These are phyloP conservation scores for Goniozus legneri DNA, from an alignment of 1,140 invertebrate species.

Conservation along the genomic window DNA sequence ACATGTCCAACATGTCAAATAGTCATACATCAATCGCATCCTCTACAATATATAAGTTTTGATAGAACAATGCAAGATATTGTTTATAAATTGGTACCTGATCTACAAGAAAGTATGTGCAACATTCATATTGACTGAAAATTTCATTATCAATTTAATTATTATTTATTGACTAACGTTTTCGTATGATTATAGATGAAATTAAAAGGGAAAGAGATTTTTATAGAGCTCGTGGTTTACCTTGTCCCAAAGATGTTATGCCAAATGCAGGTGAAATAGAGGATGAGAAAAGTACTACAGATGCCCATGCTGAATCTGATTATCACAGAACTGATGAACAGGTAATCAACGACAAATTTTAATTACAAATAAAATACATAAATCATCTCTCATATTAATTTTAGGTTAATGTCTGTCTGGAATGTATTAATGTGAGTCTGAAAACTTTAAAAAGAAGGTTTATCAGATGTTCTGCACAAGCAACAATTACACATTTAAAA, in stretches of 20 bases:
- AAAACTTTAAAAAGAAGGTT: slow-evolving; percentile 84
- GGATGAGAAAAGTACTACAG: slow-evolving; percentile 62
- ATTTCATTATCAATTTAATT: background rate
- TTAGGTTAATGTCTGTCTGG: slow-evolving; percentile 83
- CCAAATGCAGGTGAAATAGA: slow-evolving; percentile 63
- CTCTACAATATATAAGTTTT: slow-evolving; percentile 94
- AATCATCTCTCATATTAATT: slow-evolving; percentile 1
- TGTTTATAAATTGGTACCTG: slow-evolving; percentile 93
- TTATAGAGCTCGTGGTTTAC: slow-evolving; percentile 76
- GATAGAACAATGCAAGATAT: slow-evolving; percentile 99
- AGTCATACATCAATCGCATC: slow-evolving; percentile 96
- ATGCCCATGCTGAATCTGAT: slow-evolving; percentile 79
- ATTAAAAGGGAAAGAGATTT: slow-evolving; percentile 83
- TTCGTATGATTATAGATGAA: no score
- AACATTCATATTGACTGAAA: background rate
- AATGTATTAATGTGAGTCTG: slow-evolving; percentile 80
- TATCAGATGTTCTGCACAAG: slow-evolving; percentile 91
- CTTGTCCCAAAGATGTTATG: slow-evolving; percentile 84
- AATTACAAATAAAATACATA: background rate
- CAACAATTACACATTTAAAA: slow-evolving; percentile 94
- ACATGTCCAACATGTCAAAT: slow-evolving; percentile 95
- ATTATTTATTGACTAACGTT: slow-evolving; percentile 32
- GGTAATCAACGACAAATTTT: slow-evolving; percentile 49
- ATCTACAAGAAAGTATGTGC: slow-evolving; percentile 80
- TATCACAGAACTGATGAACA: slow-evolving; percentile 95